These are phyloP conservation scores for Sorex maritimensis DNA, from an alignment of 2,797 vertebrate genomes.

Conservation along the genomic window DNA sequence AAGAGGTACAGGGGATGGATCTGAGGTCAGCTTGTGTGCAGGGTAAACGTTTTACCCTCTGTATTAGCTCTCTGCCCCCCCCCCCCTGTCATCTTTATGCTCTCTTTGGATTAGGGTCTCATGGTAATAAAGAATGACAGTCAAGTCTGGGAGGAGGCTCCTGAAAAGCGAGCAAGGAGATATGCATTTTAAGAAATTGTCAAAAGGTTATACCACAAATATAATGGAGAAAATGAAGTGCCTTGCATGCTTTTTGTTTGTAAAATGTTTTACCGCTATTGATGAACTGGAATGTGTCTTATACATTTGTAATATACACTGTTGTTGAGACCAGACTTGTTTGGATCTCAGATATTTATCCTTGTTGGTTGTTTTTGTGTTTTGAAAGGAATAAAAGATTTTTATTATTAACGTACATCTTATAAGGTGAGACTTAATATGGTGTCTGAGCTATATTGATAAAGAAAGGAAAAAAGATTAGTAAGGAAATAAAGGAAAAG, in stretches of 20 bases:
- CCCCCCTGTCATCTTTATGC: neutral
- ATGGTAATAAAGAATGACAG: neutral
- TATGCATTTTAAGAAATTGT: slow-evolving; percentile 8
- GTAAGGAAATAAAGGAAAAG: neutral
- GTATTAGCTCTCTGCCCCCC: neutral
- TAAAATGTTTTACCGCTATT: neutral
- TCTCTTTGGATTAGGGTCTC: neutral
- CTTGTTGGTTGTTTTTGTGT: neutral
- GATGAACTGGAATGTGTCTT: neutral
- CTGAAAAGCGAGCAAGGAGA: slow-evolving; percentile 11
- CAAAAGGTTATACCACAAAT: neutral
- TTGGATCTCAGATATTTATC: neutral
- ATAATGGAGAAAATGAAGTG: neutral
- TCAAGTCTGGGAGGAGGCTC: neutral
- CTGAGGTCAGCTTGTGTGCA: too few relatives aligned
- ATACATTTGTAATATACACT: neutral
- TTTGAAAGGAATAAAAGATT: slow-evolving; percentile 17
- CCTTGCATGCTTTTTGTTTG: neutral
- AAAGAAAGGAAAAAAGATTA: neutral
- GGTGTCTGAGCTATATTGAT: neutral
- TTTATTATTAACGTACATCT: slow-evolving; percentile 3
- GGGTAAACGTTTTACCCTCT: too few relatives aligned
- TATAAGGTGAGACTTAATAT: neutral
- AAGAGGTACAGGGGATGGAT: too few relatives aligned
- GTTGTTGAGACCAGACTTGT: neutral